Conservation (phyloP, 1,140 invertebrate species). For the Heliconius melpomene region DNA sequence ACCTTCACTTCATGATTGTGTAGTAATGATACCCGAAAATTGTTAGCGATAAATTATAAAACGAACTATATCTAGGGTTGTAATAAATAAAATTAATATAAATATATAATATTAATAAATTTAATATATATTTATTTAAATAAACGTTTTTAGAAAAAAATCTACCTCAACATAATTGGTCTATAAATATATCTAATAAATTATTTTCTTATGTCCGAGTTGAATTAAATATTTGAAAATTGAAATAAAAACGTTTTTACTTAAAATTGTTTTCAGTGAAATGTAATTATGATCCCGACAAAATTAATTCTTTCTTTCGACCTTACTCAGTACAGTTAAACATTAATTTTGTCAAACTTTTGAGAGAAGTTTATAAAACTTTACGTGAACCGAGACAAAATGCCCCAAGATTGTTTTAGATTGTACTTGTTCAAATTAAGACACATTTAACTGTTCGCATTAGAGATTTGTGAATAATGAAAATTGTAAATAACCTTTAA, state of each 20-base stretch:
- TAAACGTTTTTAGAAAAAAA: not conserved
- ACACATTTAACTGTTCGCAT: not conserved
- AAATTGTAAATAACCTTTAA: too few relatives aligned
- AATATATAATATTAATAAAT: too few relatives aligned
- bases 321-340: not conserved
- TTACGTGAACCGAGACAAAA: not conserved
- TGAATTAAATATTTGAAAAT: not conserved
- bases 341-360: conserved; percentile 11
- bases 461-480: not conserved
- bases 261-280: not conserved
- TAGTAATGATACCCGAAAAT: too few relatives aligned
- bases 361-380: conserved; percentile 3
- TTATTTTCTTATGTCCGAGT: not conserved
- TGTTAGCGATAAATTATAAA: too few relatives aligned
- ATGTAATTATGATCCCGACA: not conserved
- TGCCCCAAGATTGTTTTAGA: not conserved
- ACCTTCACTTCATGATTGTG: too few relatives aligned
- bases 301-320: conserved; percentile 1
- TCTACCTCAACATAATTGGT: not conserved
- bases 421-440: not conserved
- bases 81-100: too few relatives aligned
- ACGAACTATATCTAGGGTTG: too few relatives aligned
- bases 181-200: not conserved
- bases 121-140: too few relatives aligned
- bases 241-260: not conserved